Percentiles rank a stretch among this genome's conserved stretches.
These are phyloP conservation scores for Sorex maritimensis DNA, from an alignment of 2,797 vertebrate genomes.

Conservation along the genomic window DNA sequence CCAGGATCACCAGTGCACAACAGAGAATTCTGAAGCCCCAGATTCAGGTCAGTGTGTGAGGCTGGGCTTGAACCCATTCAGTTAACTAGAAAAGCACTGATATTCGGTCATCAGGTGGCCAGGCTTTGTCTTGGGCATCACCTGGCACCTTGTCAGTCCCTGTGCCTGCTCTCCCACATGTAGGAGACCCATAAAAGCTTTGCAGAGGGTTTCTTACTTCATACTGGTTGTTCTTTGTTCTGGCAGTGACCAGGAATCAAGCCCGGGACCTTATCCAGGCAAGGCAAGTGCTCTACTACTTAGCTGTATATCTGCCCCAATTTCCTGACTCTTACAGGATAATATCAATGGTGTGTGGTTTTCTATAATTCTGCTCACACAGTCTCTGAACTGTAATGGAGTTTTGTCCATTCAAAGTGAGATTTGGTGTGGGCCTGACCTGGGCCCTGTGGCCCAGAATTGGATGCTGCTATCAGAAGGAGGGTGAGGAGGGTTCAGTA, in stretches of 20 bases:
- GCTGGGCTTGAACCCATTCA: neutral
- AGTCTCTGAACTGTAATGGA: too few species aligned
- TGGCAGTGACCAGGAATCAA: too few species aligned
- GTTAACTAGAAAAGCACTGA: neutral
- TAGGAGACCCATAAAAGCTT: neutral
- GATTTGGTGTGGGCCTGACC: too few species aligned
- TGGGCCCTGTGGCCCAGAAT: too few species aligned
- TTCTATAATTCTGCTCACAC: neutral
- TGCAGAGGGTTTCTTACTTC: neutral
- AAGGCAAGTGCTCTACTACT: too few species aligned
- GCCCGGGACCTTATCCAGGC: too few species aligned
- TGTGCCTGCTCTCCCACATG: neutral
- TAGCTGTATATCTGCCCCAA: neutral
- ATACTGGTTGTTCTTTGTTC: too few species aligned
- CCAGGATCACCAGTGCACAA: fast-evolving
- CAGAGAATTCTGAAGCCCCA: too few species aligned
- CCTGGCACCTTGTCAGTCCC: fast-evolving
- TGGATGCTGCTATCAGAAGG: too few species aligned
- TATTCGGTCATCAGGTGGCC: fast-evolving
- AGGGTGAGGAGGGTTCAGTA: too few species aligned
- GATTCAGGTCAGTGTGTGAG: neutral
- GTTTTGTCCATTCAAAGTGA: too few species aligned
- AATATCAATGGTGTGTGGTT: neutral
- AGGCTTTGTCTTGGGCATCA: too few species aligned
- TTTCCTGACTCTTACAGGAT: neutral